Conservation (phyloP, 2,888 invertebrate genomes). For the Gonocerus acuteangulatus region DNA sequence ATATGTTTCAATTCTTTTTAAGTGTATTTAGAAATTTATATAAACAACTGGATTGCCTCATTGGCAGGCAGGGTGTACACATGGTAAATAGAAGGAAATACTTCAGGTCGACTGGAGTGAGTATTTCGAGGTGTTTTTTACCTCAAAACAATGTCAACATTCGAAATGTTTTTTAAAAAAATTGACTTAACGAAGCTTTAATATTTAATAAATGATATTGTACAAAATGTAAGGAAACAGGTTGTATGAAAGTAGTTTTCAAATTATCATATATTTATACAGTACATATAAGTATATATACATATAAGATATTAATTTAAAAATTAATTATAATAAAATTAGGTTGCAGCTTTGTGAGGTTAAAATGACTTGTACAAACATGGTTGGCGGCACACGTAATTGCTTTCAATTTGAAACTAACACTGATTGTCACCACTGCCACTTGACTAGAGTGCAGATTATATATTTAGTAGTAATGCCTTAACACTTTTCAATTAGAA, state of each 20-base stretch:
- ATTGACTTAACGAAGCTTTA: constrained; percentile 37
- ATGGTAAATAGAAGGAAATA: constrained; percentile 18
- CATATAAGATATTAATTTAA: constrained; percentile 28
- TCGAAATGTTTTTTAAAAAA: constrained; percentile 22
- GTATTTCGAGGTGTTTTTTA: constrained; percentile 31
- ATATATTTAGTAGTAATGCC: constrained; percentile 22
- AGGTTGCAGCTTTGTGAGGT: constrained; percentile 31
- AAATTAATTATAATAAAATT: constrained; percentile 19
- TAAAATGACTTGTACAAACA: constrained; percentile 8
- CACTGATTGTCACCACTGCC: constrained; percentile 28
- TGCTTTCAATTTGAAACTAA: constrained; percentile 26
- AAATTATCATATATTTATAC: constrained; percentile 41
- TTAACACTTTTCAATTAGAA: constrained; percentile 16
- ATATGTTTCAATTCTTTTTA: too few species aligned
- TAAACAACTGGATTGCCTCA: too few species aligned
- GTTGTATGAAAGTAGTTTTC: constrained; percentile 37
- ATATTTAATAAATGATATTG: constrained; percentile 36
- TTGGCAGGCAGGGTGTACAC: constrained; percentile 29
- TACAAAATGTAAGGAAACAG: constrained; percentile 37
- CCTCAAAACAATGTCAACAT: constrained; percentile 29
- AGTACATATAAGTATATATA: constrained; percentile 21
- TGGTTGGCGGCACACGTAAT: constrained; percentile 23
- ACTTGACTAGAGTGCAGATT: constrained; percentile 17
- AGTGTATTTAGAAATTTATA: too few species aligned
- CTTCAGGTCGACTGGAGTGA: constrained; percentile 29